These are phyloP conservation scores for Agrilus biguttatus DNA, from an alignment of 2,888 invertebrate genomes.

Conservation along the genomic window DNA sequence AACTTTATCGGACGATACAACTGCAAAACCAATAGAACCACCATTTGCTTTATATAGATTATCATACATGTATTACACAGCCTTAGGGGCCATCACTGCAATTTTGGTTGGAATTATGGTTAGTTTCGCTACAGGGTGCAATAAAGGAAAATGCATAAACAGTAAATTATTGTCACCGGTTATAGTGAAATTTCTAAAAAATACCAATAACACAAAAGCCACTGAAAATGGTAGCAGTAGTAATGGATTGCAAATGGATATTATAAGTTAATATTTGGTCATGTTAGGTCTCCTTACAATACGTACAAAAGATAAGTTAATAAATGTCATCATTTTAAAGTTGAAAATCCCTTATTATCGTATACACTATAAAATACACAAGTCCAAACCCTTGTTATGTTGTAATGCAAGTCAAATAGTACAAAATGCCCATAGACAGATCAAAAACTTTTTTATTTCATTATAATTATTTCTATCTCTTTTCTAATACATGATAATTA, in stretches of 20 bases:
- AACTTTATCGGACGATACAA: constrained; percentile 10
- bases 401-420: too few species aligned
- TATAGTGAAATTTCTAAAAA: constrained; percentile 40
- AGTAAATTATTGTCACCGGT: constrained; percentile 49
- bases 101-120: constrained; percentile 50
- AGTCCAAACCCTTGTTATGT: too few species aligned
- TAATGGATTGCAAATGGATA: constrained; percentile 1
- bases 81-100: constrained; percentile 53
- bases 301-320: constrained; percentile 3
- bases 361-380: too few species aligned
- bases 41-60: constrained; percentile 53
- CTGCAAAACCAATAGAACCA: constrained; percentile 24
- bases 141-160: constrained; percentile 42
- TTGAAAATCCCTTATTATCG: too few species aligned
- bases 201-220: constrained; percentile 1
- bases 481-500: background rate
- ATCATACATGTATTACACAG: constrained; percentile 66
- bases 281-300: constrained; percentile 3
- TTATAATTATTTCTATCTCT: background rate
- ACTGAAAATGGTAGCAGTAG: background rate
- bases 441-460: too few species aligned
- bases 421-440: too few species aligned
- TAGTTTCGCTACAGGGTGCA: constrained; percentile 51
- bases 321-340: too few species aligned
- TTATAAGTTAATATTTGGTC: constrained; percentile 4